Base-by-base conservation (phyloP, 2,888 invertebrate species). In the Epicampocera succincta region DNA sequence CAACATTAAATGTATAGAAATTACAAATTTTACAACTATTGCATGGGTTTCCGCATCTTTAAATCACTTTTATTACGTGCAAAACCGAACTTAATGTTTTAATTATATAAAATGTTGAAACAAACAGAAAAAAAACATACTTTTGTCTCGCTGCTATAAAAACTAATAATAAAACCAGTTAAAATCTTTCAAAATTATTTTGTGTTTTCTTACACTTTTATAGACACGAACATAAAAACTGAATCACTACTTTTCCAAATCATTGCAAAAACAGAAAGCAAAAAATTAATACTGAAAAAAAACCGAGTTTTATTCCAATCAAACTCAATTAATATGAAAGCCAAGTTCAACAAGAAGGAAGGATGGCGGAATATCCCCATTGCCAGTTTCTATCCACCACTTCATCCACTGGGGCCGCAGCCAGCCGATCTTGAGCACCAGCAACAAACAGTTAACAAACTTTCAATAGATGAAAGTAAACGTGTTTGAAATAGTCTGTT, bases 401-500 rank as follows among this genome's bases (percentile, higher is more conserved):
- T 44, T 11, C 50, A 17, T 38, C 40, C n/a, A 0, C 9, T 3
- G 13, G 19, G 8, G n/a, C 54, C 19, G 2, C 21, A 21, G 29
- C 17, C 12, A 58, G 9, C 21, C 56, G 60, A 72, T 15, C 63
- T 66, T 58, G 42, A 25, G 29, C 50, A 58, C 25, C 50, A 66
- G n/a, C n/a, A n/a, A 44, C 48, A 42, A 46, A 58, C 78, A 78
- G 78, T 72, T 78, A 78, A 72, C 78, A 78, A 78, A 78, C 78
- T 78, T 78, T 78, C 72, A 72, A 72, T 58, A 60, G 78, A 72
- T 78, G 78, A 78, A 78, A 78, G 78, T 78, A 72, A 78, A 78
- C 78, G 72, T 72, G 78, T 78, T 78, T 72, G 42, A 65, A 63
- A 52, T 60, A 40, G 48, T 40, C 21, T 48, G 3, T 61, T 77